These are phyloP conservation scores for Clarias laeviceps DNA, from an alignment of 2,797 vertebrate genomes.

Conservation along the genomic window DNA sequence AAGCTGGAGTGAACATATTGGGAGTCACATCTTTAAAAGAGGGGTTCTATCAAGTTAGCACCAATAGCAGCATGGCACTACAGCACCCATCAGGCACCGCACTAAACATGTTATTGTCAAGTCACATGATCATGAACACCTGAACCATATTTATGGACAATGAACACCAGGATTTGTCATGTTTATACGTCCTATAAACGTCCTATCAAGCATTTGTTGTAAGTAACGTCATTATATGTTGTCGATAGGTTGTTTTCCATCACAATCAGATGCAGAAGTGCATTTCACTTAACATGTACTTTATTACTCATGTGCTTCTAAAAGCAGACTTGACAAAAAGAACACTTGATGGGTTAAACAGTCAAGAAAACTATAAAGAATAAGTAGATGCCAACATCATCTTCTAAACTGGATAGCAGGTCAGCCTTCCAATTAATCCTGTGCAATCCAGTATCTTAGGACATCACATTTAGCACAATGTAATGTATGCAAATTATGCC, in stretches of 20 bases:
- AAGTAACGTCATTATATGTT: neutral
- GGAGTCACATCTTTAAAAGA: too few species aligned
- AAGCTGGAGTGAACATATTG: too few species aligned
- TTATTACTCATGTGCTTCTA: neutral
- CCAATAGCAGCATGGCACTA: neutral
- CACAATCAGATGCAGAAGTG: neutral
- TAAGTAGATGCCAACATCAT: slow-evolving; percentile 51
- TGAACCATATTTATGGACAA: neutral
- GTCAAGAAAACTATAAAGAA: slow-evolving; percentile 45
- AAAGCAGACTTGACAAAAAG: neutral
- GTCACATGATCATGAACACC: neutral
- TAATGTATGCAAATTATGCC: slow-evolving; percentile 78
- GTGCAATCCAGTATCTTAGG: slow-evolving; percentile 60
- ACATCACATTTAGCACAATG: slow-evolving; percentile 69
- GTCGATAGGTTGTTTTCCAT: neutral
- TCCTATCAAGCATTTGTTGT: neutral
- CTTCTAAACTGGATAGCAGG: slow-evolving; percentile 55
- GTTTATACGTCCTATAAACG: too few species aligned
- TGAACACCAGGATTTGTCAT: neutral
- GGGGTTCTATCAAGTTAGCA: neutral
- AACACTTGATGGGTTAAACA: slow-evolving; percentile 37
- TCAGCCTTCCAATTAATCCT: slow-evolving; percentile 57
- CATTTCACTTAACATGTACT: neutral
- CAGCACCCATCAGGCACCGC: neutral
- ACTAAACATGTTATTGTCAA: neutral